Conservation (phyloP, 2,113 vertebrate species). For the Phainopepla nitens region DNA sequence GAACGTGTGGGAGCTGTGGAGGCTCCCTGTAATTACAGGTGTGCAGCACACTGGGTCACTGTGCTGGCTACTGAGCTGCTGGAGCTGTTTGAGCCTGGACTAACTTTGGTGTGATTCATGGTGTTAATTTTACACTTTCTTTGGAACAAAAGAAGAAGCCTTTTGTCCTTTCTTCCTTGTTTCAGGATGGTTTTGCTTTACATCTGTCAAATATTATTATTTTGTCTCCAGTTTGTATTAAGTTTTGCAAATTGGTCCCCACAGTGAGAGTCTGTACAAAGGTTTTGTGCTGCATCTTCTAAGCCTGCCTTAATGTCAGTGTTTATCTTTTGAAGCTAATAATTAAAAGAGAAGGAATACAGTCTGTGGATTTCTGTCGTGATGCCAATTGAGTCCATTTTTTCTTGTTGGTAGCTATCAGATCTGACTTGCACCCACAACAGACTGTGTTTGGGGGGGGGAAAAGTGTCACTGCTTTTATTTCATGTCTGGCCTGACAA, state of each 20-base stretch:
- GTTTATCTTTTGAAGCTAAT: constrained; percentile 49
- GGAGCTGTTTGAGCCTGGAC: not conserved
- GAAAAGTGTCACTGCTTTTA: not conserved
- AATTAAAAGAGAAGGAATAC: constrained; percentile 41
- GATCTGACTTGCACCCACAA: constrained; percentile 22
- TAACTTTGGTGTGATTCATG: not conserved
- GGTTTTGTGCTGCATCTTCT: not conserved
- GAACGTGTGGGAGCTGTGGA: not conserved
- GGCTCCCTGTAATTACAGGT: not conserved
- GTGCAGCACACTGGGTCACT: not conserved
- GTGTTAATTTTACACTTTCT: not conserved
- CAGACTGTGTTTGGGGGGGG: not conserved
- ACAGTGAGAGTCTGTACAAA: not conserved
- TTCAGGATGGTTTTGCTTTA: not conserved
- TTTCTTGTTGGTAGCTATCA: not conserved
- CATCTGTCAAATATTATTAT: not conserved
- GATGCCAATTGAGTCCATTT: not conserved
- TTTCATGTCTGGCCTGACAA: constrained; percentile 19
- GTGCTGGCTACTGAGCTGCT: not conserved
- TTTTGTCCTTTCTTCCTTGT: not conserved
- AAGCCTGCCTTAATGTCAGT: constrained; percentile 12
- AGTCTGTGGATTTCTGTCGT: not conserved
- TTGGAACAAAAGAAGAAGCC: not conserved
- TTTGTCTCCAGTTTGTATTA: constrained; percentile 18
- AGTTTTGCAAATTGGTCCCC: constrained; percentile 26